These are phyloP conservation scores for Mizuhopecten yessoensis DNA, from an alignment of 1,140 invertebrate species.

Conservation along the genomic window DNA sequence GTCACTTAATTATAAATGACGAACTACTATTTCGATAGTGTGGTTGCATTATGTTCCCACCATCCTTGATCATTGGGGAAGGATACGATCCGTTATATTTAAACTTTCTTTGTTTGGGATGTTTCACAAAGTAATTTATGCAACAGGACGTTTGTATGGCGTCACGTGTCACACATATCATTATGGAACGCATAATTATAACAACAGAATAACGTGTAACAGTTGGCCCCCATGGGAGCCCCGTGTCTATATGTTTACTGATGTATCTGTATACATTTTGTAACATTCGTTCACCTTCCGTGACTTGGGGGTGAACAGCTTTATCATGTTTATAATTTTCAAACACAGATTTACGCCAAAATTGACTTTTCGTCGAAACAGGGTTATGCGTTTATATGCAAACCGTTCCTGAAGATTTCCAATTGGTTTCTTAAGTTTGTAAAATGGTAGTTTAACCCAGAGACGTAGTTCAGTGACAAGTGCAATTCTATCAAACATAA, in stretches of 20 bases:
- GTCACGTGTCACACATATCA: neutral
- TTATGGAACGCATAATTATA: neutral
- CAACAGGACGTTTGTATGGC: neutral
- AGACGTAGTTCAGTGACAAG: too few species aligned
- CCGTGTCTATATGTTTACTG: neutral
- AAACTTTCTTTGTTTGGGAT: neutral
- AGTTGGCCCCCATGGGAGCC: neutral
- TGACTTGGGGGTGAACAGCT: neutral
- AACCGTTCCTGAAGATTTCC: neutral
- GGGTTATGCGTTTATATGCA: neutral
- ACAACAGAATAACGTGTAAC: too few species aligned
- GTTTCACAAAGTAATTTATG: neutral
- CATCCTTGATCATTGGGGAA: too few species aligned
- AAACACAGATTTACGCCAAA: neutral
- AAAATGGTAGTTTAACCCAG: neutral
- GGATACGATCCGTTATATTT: neutral
- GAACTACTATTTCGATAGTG: too few species aligned
- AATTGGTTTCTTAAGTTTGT: neutral
- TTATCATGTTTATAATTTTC: slow-evolving; percentile 2
- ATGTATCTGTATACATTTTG: neutral
- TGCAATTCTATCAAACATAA: too few species aligned
- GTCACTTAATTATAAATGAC: neutral
- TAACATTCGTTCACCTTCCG: neutral
- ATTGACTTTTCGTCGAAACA: slow-evolving; percentile 11
- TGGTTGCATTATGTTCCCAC: too few species aligned